Evolutionary conservation across 2,113 vertebrate genomes (phyloP).

Genomic region (Indri indri): DNA sequence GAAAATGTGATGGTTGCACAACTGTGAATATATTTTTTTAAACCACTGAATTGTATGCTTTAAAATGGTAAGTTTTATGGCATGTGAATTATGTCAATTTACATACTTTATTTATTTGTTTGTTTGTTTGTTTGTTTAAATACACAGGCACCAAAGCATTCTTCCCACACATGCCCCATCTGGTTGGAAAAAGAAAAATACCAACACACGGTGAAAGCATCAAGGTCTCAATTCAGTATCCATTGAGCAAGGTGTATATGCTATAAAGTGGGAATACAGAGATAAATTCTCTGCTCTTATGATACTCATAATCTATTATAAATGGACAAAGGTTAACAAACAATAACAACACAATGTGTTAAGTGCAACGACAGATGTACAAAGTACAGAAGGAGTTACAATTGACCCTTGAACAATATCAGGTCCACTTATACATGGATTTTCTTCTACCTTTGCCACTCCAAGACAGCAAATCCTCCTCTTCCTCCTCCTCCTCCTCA

Average conservation of each 20-base stretch:
- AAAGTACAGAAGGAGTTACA: neutral
- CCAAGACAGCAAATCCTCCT: neutral
- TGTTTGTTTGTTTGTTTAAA: neutral
- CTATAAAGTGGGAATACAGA: neutral
- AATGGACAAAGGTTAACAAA: neutral
- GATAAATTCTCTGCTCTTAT: neutral
- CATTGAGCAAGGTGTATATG: neutral
- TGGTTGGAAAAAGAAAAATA: slow-evolving; percentile 11
- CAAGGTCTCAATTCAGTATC: neutral
- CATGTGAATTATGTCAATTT: neutral
- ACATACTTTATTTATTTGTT: neutral
- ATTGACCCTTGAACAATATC: neutral
- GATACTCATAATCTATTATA: neutral
- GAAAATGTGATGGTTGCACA: neutral
- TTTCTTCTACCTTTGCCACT: neutral
- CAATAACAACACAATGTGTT: neutral
- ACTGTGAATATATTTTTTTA: neutral
- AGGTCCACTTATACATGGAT: neutral
- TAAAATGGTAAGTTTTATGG: neutral
- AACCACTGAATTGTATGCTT: neutral
- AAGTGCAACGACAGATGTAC: neutral
- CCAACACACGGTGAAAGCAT: neutral
- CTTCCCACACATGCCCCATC: neutral
- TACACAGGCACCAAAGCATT: neutral
- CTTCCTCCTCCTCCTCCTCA: neutral